Base-by-base conservation (phyloP, 2,888 invertebrate species). In the Falcaria lacertinaria region DNA sequence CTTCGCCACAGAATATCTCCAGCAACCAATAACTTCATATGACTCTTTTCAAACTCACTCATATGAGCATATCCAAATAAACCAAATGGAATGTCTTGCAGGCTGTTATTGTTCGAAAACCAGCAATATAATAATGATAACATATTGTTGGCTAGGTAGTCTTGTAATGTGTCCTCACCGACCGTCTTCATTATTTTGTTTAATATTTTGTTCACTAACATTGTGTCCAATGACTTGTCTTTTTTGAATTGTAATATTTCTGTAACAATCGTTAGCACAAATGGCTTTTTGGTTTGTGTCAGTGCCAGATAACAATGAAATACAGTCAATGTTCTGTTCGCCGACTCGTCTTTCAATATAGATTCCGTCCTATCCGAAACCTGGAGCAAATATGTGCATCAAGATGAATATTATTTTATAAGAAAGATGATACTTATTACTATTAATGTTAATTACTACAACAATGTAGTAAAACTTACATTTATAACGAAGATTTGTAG, bases 301-400 rank as follows among this genome's bases (percentile, higher is more conserved):
- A 93, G 63, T 8, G 90, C 79, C 13, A 87, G 79, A 48, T 91
- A 86, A 22, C 88, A 85, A 39, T 93, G 91, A 14, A 94, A 73
- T 5, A 91, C 88, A 33, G 91, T 91, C 0, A 90, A 76, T 1
- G 91, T 90, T 61, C 92, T 81, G 48, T 91, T 92, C 0, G 80
- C 74, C 1, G 80, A 78, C 73, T 94, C 93, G 59, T 93, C 93
- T 48, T 82, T 80, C 39, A 85, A 57, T 57, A 91, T 78, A 32
- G 82, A 72, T 42, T 83, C 77, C 33, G 72, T 75, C 38, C 74
- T 59, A 25, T 76, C 67, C 17, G 82, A 64, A 19, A 86, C 79
- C 80, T 89, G 61, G 68, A 80, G 70, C 72, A 74, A 44, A 22
- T 5, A 17, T 7, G 25, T 17, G 17, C 22, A n/a, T 16, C 2